A percentile compares a stretch with the other conserved stretches of the same genome.
These are phyloP conservation scores for Aptenodytes forsteri DNA, from an alignment of 2,113 vertebrate genomes.

Conservation along the genomic window DNA sequence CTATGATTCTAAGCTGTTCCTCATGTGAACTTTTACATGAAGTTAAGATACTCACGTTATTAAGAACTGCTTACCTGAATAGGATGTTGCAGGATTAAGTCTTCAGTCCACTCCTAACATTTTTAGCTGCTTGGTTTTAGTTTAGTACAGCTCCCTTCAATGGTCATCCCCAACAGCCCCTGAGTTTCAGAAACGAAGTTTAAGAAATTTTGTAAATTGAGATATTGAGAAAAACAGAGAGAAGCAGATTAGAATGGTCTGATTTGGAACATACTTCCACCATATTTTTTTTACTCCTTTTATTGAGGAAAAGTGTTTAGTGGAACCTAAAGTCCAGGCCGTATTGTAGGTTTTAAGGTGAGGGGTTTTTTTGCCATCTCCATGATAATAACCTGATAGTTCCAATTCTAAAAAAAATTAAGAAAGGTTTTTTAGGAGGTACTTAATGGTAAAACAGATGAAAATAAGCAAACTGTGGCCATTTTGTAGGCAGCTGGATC, in stretches of 20 bases:
- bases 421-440: neutral
- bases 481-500: neutral
- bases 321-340: neutral
- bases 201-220: neutral
- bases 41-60: neutral
- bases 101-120: neutral
- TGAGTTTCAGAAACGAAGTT: neutral
- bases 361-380: neutral
- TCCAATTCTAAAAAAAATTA: neutral
- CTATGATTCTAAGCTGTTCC: neutral
- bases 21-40: neutral
- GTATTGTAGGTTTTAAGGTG: neutral
- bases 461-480: neutral
- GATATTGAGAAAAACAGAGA: neutral
- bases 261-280: neutral
- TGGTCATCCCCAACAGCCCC: neutral
- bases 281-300: neutral
- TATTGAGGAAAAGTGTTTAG: neutral
- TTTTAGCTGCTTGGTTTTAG: neutral
- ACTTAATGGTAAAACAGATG: neutral
- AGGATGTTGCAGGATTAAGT: neutral
- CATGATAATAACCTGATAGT: neutral
- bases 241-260: neutral
- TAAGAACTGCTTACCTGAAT: neutral
- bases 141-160: neutral